phyloP scores from a whole-genome alignment of 1,140 invertebrate genomes.

The Catajapyx aquilonaris region DNA sequence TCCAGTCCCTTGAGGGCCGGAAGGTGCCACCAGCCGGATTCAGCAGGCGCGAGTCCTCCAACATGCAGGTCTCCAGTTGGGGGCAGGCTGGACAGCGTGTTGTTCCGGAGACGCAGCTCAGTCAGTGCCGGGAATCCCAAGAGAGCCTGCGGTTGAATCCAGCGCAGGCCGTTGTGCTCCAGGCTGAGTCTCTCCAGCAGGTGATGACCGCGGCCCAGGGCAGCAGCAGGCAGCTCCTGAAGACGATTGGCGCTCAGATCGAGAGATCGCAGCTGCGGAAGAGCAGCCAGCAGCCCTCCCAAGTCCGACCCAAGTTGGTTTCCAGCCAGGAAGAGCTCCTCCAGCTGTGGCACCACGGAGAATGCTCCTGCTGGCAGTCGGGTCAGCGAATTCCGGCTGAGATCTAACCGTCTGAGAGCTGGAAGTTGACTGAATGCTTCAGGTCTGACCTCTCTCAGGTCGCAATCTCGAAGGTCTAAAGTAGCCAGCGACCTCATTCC shows the following conservation, averaged over 20 bases:
- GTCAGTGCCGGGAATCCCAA: conserved; percentile 55
- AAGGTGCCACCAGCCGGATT: conserved; percentile 42
- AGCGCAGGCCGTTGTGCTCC: conserved; percentile 49
- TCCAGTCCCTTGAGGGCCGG: conserved; percentile 58
- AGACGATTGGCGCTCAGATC: conserved; percentile 51
- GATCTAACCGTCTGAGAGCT: conserved; percentile 41
- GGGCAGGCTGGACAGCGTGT: conserved; percentile 38
- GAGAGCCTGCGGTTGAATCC: conserved; percentile 51
- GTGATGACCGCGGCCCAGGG: conserved; percentile 43
- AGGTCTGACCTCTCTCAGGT: conserved; percentile 47
- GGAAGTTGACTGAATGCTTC: conserved; percentile 60
- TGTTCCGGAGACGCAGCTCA: conserved; percentile 55
- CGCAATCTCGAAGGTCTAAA: conserved; percentile 45
- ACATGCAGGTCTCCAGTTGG: no score
- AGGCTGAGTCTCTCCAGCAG: conserved; percentile 56
- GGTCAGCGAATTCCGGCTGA: conserved; percentile 55
- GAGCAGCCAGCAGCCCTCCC: conserved; percentile 42
- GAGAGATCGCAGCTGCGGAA: conserved; percentile 50
- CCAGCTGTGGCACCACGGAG: conserved; percentile 36
- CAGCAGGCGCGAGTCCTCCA: conserved; percentile 26
- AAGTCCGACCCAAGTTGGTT: conserved; percentile 51
- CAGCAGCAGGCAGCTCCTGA: conserved; percentile 46
- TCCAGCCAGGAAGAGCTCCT: conserved; percentile 48
- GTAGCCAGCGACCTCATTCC: conserved; percentile 47
- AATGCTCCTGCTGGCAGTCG: conserved; percentile 60